These are phyloP conservation scores for Symphodus melops DNA, from an alignment of 2,113 vertebrate species.

Conservation along the genomic window DNA sequence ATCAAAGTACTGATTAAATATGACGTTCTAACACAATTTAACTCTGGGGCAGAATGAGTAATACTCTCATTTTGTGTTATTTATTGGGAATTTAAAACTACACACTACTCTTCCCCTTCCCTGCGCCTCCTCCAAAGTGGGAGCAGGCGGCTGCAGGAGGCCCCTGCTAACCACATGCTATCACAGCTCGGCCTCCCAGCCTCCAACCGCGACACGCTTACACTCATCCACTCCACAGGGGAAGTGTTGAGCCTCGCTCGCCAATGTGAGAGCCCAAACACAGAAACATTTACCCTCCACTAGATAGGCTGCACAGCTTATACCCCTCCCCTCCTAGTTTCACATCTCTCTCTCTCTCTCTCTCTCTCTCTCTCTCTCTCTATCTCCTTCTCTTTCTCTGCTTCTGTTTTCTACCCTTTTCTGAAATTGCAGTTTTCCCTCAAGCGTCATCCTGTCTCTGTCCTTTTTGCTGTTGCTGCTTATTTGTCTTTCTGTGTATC, in stretches of 20 bases:
- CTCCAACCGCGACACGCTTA: conserved; percentile 71
- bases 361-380: too few species aligned
- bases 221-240: conserved; percentile 74
- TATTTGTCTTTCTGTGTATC: conserved; percentile 30
- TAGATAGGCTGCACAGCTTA: conserved; percentile 27
- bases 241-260: conserved; percentile 69
- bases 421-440: conserved; percentile 36
- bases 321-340: conserved; percentile 8
- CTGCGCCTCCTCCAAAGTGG: conserved; percentile 33
- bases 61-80: background rate
- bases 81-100: background rate
- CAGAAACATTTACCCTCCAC: conserved; percentile 57
- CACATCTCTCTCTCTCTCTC: background rate
- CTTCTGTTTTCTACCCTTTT: conserved; percentile 49
- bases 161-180: conserved; percentile 73
- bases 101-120: background rate
- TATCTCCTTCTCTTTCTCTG: conserved; percentile 15
- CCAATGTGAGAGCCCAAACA: conserved; percentile 71
- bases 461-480: conserved; percentile 47
- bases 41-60: background rate
- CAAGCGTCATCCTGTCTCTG: conserved; percentile 29
- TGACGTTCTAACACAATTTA: background rate
- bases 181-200: conserved; percentile 75
- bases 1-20: background rate
- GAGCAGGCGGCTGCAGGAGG: conserved; percentile 60